Conservation (phyloP, 1,140 invertebrate genomes). For the Cecropterus lyciades region DNA sequence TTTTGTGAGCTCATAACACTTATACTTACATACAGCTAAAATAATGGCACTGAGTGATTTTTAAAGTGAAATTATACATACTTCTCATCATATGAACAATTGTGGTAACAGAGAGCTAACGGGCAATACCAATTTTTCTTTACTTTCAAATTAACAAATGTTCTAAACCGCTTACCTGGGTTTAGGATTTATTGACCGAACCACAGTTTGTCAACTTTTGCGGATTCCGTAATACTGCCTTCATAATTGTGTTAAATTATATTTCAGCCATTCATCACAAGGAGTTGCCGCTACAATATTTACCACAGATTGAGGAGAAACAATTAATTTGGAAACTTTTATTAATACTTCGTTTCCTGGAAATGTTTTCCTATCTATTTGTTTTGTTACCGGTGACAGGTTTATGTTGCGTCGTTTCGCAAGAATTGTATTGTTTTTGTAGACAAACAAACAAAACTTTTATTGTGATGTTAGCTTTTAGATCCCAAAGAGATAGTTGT, state of each 20-base stretch:
- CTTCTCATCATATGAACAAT: no score
- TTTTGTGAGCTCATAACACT: not conserved
- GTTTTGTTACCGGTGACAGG: slow-evolving; percentile 2
- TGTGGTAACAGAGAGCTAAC: no score
- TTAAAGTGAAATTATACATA: no score
- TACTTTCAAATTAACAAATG: slow-evolving; percentile 5
- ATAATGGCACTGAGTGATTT: no score
- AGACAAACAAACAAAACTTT: no score
- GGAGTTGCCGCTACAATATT: slow-evolving; percentile 41
- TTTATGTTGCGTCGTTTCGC: not conserved
- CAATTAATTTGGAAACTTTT: slow-evolving; percentile 47
- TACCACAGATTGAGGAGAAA: slow-evolving; percentile 39
- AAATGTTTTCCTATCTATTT: slow-evolving; percentile 13
- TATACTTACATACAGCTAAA: no score
- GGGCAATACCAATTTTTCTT: no score
- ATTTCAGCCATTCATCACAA: slow-evolving; percentile 52
- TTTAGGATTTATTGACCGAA: slow-evolving; percentile 50
- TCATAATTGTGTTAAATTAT: slow-evolving; percentile 53
- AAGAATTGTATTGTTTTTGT: not conserved
- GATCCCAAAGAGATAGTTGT: no score
- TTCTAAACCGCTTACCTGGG: slow-evolving; percentile 16
- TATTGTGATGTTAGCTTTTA: no score
- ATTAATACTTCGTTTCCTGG: slow-evolving; percentile 11
- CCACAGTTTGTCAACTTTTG: slow-evolving; percentile 49
- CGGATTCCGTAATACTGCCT: slow-evolving; percentile 40